phyloP scores from a whole-genome alignment of 2,888 invertebrate genomes.

The Trilocha varians region DNA sequence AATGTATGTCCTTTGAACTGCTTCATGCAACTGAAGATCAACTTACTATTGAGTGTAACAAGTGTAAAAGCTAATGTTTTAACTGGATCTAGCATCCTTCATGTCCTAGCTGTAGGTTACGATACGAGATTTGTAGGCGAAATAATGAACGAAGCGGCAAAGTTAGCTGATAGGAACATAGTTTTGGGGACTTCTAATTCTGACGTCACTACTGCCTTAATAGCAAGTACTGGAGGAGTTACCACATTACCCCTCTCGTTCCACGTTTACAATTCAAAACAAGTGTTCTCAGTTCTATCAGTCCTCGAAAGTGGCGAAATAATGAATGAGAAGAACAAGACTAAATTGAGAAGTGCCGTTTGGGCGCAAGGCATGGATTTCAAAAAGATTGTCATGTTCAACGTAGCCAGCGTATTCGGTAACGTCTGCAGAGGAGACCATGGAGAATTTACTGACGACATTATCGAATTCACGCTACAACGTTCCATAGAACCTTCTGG shows the following conservation, averaged over 20 bases:
- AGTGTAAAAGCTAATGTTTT: conserved; percentile 47
- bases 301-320: conserved; percentile 48
- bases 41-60: conserved; percentile 47
- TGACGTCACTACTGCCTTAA: conserved; percentile 29
- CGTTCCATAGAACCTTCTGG: conserved; percentile 28
- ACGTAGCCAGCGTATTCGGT: conserved; percentile 52
- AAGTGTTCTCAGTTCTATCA: conserved; percentile 33
- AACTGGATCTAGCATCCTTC: conserved; percentile 38
- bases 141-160: conserved; percentile 45
- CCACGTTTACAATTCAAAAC: conserved; percentile 48
- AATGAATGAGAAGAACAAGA: conserved; percentile 24
- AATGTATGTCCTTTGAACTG: conserved; percentile 49
- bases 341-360: conserved; percentile 41
- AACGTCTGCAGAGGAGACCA: conserved; percentile 48
- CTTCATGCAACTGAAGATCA: conserved; percentile 59
- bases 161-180: conserved; percentile 37
- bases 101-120: conserved; percentile 44
- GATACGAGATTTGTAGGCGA: conserved; percentile 45
- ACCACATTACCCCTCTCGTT: conserved; percentile 49
- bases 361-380: conserved; percentile 60
- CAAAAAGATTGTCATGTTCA: conserved; percentile 43
- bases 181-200: conserved; percentile 36
- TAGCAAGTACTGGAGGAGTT: conserved; percentile 46
- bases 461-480: conserved; percentile 42
- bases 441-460: conserved; percentile 44